Base-by-base conservation (phyloP, 2,797 vertebrate species). In the Lepus townsendii region DNA sequence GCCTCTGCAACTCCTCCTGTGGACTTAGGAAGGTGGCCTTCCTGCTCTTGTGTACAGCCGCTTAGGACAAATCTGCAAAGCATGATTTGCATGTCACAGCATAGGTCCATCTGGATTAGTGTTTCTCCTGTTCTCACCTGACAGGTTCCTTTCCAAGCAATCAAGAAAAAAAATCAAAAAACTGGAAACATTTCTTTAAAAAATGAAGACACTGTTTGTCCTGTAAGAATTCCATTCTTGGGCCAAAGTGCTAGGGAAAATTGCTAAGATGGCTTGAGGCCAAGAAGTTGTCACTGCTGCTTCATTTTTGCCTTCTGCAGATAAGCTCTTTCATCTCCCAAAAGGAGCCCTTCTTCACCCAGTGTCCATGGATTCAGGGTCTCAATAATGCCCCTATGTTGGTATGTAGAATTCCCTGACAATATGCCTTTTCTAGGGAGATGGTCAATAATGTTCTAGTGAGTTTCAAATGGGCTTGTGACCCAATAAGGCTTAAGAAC, bases 21-120 rank as follows among this genome's bases (percentile, higher is more conserved):
- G 38, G 54, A 82, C 17, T 75, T 76, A 72, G 47, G 82, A 95
- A 93, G 38, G 35, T 38, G 47, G n/a, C 52, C 65, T 96, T 91
- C 79, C 75, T 92, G 30, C 86, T 88, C 7, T 83, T 92, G 69
- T 52, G 32, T 88, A 57, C 12, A 95, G 47, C 50, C 2, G 10
- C 69, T 87, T 91, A 91, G 66, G 65, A 96, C 83, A 93, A 95
- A 94, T 93, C 66, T 86, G 24, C 60, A 94, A 97, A 95, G 84
- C 84, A 92, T 83, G 77, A 96, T 95, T 96, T 94, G 82, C 93
- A 95, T 97, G 90, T 95, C 52, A 93, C 76, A 95, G 14, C 90
- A 50, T 95, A 85, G 14, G 16, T 79, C 80, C 95, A 4, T 94
- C 88, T 95, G 79, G 85, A 69, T 88, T 90, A 42, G 63, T 87